A percentile compares a stretch with the other conserved stretches of the same genome.
Evolutionary conservation across 2,888 invertebrate species (phyloP).

Genomic region (Conistra vaccinii): DNA sequence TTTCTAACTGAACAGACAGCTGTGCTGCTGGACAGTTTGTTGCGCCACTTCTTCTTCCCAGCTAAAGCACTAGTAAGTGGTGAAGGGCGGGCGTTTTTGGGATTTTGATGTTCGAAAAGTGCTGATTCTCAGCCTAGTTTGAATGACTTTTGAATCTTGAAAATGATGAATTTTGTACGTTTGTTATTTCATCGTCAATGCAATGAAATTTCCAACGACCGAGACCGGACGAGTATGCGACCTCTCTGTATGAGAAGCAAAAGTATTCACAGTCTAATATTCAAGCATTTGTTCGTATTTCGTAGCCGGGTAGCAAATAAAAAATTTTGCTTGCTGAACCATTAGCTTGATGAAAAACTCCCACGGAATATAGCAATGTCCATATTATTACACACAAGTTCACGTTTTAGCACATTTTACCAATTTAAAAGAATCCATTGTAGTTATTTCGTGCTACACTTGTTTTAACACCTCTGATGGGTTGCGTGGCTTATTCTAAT

Average conservation of each 20-base stretch:
- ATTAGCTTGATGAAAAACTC: constrained; percentile 28
- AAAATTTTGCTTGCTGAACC: background rate
- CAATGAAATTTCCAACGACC: no score
- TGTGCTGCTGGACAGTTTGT: no score
- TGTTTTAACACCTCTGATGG: constrained; percentile 3
- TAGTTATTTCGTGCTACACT: background rate
- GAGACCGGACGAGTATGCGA: no score
- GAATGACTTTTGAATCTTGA: no score
- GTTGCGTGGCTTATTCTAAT: background rate
- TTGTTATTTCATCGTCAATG: no score
- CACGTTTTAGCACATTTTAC: background rate
- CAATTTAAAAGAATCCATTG: constrained; percentile 1
- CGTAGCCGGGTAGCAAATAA: background rate
- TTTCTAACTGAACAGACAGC: no score
- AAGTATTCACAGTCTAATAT: background rate
- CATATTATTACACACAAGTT: background rate
- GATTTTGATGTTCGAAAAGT: no score
- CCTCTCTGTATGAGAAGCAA: background rate
- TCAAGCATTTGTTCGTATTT: background rate
- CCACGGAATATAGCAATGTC: background rate
- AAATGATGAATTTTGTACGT: no score
- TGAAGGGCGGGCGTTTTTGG: no score
- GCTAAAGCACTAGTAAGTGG: no score
- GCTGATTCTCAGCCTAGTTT: no score
- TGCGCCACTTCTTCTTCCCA: no score